phyloP scores from a whole-genome alignment of 2,888 invertebrate species.

The Unio pictorum region DNA sequence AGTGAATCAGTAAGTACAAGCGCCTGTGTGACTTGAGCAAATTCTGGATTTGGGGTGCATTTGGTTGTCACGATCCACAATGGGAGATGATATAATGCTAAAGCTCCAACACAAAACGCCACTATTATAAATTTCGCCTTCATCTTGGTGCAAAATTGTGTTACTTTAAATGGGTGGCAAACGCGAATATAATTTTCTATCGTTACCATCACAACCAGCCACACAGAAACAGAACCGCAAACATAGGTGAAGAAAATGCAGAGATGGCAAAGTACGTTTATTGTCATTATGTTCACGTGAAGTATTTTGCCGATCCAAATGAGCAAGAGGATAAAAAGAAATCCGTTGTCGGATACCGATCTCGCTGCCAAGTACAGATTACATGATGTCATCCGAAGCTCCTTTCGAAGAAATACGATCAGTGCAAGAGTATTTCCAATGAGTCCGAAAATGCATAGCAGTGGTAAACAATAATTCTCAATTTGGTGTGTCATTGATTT shows the following conservation, averaged over 20 bases:
- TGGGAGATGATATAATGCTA: conserved; percentile 33
- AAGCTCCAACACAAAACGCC: conserved; percentile 17
- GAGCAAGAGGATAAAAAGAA: conserved; percentile 79
- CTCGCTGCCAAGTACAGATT: conserved; percentile 85
- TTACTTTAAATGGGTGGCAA: conserved; percentile 28
- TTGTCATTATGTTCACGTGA: conserved; percentile 57
- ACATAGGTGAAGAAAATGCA: conserved; percentile 79
- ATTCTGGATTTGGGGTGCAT: too few relatives aligned
- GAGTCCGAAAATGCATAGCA: conserved; percentile 80
- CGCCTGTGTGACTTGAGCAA: too few relatives aligned
- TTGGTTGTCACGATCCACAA: conserved; percentile 21
- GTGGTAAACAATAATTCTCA: conserved; percentile 73
- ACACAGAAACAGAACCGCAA: conserved; percentile 42
- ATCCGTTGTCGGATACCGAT: conserved; percentile 84
- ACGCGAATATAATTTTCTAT: conserved; percentile 27
- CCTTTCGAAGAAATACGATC: conserved; percentile 82
- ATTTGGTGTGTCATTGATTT: background rate
- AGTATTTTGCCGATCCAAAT: conserved; percentile 62
- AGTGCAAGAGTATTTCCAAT: conserved; percentile 84
- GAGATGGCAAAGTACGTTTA: conserved; percentile 79
- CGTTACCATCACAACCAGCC: conserved; percentile 21
- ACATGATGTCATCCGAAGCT: conserved; percentile 82
- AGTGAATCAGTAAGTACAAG: background rate
- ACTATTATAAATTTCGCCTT: conserved; percentile 20
- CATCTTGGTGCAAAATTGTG: conserved; percentile 22